Conservation (phyloP, 2,113 vertebrate genomes). For the Barnardius zonarius region DNA sequence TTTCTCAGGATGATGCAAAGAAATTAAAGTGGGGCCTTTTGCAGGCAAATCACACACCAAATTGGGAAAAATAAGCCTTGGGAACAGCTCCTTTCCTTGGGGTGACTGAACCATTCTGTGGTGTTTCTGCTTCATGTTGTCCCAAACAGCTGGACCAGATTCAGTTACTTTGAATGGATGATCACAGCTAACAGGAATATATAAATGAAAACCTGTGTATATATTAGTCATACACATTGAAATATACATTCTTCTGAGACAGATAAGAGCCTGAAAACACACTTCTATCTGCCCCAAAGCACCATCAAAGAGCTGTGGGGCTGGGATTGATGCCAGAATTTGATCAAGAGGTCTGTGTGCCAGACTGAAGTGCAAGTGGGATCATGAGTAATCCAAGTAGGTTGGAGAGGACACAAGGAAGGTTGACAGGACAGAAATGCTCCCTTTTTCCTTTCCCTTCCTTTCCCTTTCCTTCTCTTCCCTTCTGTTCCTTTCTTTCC, state of each 20-base stretch:
- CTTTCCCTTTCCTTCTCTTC: not conserved
- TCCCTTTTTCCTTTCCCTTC: not conserved
- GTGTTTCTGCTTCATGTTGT: not conserved
- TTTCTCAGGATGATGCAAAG: not conserved
- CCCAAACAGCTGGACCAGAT: not conserved
- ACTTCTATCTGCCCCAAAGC: not conserved
- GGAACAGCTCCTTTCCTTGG: not conserved
- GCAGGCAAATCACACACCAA: not conserved
- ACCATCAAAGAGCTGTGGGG: not conserved
- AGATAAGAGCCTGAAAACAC: not conserved
- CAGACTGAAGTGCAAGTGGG: not conserved
- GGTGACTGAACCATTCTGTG: not conserved
- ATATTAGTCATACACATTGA: not conserved
- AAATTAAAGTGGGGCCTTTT: not conserved
- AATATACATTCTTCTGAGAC: not conserved
- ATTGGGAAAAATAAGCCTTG: not conserved
- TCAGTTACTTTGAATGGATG: not conserved
- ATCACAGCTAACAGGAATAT: not conserved
- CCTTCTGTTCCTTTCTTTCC: accelerated
- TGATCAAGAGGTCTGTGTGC: not conserved
- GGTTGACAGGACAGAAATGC: not conserved
- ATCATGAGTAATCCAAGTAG: not conserved
- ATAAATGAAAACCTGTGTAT: not conserved
- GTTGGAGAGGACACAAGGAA: not conserved
- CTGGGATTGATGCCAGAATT: not conserved